Evolutionary conservation across 2,888 invertebrate genomes (phyloP), one percentile per base, ranked within the genome.

Genomic region (Pelosia muscerda): DNA sequence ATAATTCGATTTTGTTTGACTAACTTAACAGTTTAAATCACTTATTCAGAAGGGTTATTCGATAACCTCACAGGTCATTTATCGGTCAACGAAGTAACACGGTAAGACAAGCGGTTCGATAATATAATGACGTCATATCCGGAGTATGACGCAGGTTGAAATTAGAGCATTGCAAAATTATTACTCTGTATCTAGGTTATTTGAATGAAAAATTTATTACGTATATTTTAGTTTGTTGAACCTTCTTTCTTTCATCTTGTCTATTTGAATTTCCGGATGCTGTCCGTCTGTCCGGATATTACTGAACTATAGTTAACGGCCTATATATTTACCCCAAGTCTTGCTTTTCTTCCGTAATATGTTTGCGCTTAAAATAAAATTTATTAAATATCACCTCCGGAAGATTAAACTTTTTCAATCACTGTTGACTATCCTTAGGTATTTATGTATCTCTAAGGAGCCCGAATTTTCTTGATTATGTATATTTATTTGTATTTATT

Each of bases 101-200:
- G 42, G 42, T 19, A 42, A 49, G 49, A 49, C 49, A 49, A 28
- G 2, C n/a, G 23, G 28, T 55, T 34, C 19, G 57, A 64, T 58
- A 28, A 64, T 26, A 58, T 38, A 58, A 57, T 28, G n/a, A 63
- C 62, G 62, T 54, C 42, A 54, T 53, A 9, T 58, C 31, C 58
- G 42, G 19, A 22, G n/a, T 49, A 38, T 58, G 31, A 49, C 28
- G 49, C 38, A 59, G 34, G 34, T 54, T 8, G 19, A 34, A 65
- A 65, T 65, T 53, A 65, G 65, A 59, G 10, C 65, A 65, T 60
- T 31, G 31, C 11, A 58, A 53, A 65, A 28, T 58, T 58, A 65
- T 58, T 58, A 38, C 65, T 49, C 58, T 31, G 49, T 49, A 58
- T 58, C 57, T 65, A 26, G 65, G 58, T 58, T 58, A 58, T 15